phyloP scores from a whole-genome alignment of 2,797 vertebrate genomes.

The Sarcophilus harrisii region DNA sequence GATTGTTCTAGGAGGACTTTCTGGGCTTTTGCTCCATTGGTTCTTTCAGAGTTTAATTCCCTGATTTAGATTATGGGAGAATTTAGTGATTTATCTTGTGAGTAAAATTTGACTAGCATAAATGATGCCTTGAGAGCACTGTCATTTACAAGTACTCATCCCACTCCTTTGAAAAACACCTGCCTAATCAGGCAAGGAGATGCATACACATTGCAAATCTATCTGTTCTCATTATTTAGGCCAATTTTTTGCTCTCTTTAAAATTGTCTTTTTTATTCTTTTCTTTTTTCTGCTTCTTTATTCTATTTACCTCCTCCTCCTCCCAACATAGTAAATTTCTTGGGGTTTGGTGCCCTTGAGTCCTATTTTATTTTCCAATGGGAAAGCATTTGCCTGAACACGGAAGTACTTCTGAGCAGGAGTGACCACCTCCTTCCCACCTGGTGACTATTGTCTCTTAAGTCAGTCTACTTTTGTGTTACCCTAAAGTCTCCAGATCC shows the following conservation, averaged over 20 bases:
- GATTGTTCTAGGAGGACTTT: neutral
- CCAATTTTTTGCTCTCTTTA: neutral
- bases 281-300: neutral
- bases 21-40: neutral
- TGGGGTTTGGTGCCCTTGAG: neutral
- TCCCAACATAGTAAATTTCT: neutral
- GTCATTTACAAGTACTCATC: conserved; percentile 34
- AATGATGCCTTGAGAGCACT: conserved; percentile 46
- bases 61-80: neutral
- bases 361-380: neutral
- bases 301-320: neutral
- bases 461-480: neutral
- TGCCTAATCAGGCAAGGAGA: conserved; percentile 30
- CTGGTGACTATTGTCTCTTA: neutral
- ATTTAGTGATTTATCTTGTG: neutral
- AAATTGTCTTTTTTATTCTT: neutral
- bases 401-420: neutral
- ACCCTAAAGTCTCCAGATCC: neutral
- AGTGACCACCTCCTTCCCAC: neutral
- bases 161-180: conserved; percentile 28
- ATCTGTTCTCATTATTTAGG: conserved; percentile 19
- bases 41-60: neutral
- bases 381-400: neutral
- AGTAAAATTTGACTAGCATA: conserved; percentile 15
- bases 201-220: neutral